Evolutionary conservation across 2,113 vertebrate species (phyloP).

Genomic region (Sinocyclocheilus grahami): DNA sequence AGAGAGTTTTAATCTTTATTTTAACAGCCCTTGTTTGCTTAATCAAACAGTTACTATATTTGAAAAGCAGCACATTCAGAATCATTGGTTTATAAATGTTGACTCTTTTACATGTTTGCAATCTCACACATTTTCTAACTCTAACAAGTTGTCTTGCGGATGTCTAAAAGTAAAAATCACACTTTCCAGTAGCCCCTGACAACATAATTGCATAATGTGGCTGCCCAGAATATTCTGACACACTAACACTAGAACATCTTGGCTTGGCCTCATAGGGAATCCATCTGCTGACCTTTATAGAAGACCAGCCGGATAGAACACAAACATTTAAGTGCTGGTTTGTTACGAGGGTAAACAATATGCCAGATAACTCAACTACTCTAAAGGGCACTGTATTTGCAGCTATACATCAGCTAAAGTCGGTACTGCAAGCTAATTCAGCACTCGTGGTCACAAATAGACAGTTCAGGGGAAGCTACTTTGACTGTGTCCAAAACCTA

Average conservation of each 20-base stretch:
- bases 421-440: not conserved
- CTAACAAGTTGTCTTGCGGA: not conserved
- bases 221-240: not conserved
- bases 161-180: constrained; percentile 18
- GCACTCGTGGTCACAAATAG: not conserved
- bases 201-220: not conserved
- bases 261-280: not conserved
- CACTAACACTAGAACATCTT: not conserved
- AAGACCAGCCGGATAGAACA: not conserved
- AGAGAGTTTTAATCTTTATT: not conserved
- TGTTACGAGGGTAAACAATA: constrained; percentile 9
- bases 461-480: not conserved
- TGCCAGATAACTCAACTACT: constrained; percentile 9
- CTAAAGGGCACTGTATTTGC: not conserved
- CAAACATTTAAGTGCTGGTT: constrained; percentile 16
- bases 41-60: constrained; percentile 3
- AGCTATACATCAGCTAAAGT: not conserved
- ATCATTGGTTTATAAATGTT: constrained; percentile 6
- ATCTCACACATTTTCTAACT: not conserved
- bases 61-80: not conserved
- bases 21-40: not conserved
- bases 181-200: not conserved
- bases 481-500: not conserved
- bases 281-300: constrained; percentile 8
- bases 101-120: constrained; percentile 1